Evolutionary conservation across 1,140 invertebrate genomes (phyloP).

Genomic region (Apis laboriosa): DNA sequence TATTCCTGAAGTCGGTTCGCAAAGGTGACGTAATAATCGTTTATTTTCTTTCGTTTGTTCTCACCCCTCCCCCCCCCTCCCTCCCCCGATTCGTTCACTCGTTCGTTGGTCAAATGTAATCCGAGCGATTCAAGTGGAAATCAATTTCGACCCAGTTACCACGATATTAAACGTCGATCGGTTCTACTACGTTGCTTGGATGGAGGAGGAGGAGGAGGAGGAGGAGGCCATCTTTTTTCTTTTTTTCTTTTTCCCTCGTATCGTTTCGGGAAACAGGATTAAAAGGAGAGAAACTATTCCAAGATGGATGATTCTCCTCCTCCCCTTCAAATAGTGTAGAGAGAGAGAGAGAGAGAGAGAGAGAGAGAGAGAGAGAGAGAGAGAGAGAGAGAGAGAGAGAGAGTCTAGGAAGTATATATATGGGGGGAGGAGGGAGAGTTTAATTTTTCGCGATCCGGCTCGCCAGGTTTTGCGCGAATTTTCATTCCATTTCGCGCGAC

Average conservation of each 20-base stretch:
- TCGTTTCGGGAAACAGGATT: too few species aligned
- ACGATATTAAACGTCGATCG: neutral
- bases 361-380: neutral
- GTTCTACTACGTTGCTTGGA: neutral
- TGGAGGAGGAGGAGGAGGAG: too few species aligned
- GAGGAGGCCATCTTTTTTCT: too few species aligned
- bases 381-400: too few species aligned
- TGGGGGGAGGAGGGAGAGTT: neutral
- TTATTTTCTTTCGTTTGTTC: slow-evolving; percentile 20
- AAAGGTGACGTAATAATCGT: neutral
- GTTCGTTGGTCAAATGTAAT: slow-evolving; percentile 2
- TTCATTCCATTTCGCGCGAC: slow-evolving; percentile 67
- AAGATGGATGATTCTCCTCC: slow-evolving; percentile 47
- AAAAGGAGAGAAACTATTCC: neutral
- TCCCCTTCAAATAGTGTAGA: neutral
- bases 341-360: neutral
- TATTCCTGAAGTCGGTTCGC: too few species aligned
- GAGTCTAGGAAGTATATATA: neutral
- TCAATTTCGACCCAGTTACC: slow-evolving; percentile 9
- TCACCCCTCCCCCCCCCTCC: too few species aligned
- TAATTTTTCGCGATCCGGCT: slow-evolving; percentile 64
- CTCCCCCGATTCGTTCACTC: too few species aligned
- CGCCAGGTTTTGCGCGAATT: slow-evolving; percentile 54
- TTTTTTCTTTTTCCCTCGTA: too few species aligned
- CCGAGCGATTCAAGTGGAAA: neutral